Evolutionary conservation across 2,113 vertebrate species (phyloP).

Genomic region (Xenus cinereus): DNA sequence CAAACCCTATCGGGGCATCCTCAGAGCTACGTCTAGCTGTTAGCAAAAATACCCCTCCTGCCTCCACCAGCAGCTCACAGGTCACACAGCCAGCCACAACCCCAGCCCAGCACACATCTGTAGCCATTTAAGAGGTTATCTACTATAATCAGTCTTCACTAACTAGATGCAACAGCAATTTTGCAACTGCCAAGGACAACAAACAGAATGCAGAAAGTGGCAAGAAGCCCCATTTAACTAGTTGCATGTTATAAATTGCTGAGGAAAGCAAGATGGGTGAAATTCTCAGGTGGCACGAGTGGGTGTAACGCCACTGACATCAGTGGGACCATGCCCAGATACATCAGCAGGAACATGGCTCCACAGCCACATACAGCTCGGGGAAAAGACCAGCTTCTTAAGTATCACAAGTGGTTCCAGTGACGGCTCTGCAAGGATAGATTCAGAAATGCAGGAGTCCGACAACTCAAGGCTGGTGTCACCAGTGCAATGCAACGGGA

Average conservation of each 20-base stretch:
- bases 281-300: not conserved
- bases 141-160: not conserved
- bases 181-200: not conserved
- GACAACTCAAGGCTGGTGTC: not conserved
- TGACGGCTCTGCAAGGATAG: not conserved
- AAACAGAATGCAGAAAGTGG: not conserved
- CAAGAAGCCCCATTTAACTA: not conserved
- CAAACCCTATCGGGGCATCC: not conserved
- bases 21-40: not conserved
- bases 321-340: not conserved
- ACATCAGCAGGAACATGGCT: not conserved
- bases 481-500: not conserved
- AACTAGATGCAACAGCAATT: not conserved
- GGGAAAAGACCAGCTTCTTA: not conserved
- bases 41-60: not conserved
- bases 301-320: not conserved
- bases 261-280: not conserved
- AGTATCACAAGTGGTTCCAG: not conserved
- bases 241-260: not conserved
- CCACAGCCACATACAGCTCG: not conserved
- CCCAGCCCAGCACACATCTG: not conserved
- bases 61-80: not conserved
- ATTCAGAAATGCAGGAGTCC: not conserved
- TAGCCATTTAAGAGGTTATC: not conserved
- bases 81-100: not conserved